Evolutionary conservation across 2,888 invertebrate genomes (phyloP).

Genomic region (Caenorhabditis panamensis): DNA sequence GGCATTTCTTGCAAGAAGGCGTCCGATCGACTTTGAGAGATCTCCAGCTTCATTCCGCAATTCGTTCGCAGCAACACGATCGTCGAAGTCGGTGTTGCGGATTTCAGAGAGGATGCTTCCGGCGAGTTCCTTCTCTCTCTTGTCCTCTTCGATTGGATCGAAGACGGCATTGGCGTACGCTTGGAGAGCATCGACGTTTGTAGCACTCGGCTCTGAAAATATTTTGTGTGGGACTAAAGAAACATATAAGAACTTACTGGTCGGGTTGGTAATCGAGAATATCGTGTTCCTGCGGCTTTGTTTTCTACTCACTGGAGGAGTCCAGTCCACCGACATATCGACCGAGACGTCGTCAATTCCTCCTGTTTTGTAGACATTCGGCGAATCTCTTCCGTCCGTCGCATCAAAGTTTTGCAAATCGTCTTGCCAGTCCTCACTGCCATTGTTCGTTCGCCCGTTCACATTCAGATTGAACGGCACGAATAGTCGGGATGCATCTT

Average conservation of each 20-base stretch:
- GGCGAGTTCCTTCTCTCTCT: conserved; percentile 70
- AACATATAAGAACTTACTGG: conserved; percentile 42
- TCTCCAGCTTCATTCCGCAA: conserved; percentile 60
- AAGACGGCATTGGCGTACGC: conserved; percentile 68
- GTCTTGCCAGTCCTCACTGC: conserved; percentile 42
- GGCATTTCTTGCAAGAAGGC: conserved; percentile 73
- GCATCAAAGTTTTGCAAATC: conserved; percentile 32
- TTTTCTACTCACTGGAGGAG: conserved; percentile 71
- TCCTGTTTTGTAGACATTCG: conserved; percentile 52
- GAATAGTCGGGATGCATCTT: conserved; percentile 69
- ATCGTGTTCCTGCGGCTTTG: conserved; percentile 74
- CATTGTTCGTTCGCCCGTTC: conserved; percentile 40
- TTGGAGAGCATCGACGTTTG: conserved; percentile 71
- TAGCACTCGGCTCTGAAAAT: conserved; percentile 58
- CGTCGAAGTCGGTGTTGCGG: conserved; percentile 66
- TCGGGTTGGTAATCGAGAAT: conserved; percentile 64
- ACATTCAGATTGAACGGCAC: conserved; percentile 60
- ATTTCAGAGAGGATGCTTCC: conserved; percentile 64
- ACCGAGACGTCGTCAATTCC: conserved; percentile 73
- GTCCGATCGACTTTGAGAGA: conserved; percentile 70
- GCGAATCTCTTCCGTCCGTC: conserved; percentile 60
- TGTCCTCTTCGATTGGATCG: conserved; percentile 75
- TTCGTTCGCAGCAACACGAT: conserved; percentile 59
- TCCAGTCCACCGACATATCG: conserved; percentile 77
- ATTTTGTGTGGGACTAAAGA: not conserved